These are phyloP conservation scores for Colossoma macropomum DNA, from an alignment of 2,113 vertebrate genomes.

Conservation along the genomic window DNA sequence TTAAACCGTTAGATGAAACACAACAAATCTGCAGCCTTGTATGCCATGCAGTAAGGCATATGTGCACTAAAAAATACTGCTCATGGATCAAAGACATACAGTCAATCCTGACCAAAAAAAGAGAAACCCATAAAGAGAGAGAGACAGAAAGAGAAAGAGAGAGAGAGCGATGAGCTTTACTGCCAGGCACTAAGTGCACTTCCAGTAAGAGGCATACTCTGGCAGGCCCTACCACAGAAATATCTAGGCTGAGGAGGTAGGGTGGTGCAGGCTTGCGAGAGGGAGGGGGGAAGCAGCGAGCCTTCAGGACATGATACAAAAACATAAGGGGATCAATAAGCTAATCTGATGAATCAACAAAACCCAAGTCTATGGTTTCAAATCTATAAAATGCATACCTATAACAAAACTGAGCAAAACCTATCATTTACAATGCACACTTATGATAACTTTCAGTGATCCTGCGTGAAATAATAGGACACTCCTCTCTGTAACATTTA, in stretches of 20 bases:
- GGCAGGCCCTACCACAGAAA: conserved; percentile 56
- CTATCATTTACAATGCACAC: not conserved
- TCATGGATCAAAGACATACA: conserved; percentile 10
- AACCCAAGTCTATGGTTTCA: not conserved
- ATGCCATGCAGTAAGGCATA: not conserved
- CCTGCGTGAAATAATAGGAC: not conserved
- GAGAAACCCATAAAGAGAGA: conserved; percentile 33
- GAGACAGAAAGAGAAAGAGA: conserved; percentile 40
- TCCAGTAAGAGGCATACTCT: conserved; percentile 58
- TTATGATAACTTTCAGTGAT: not conserved
- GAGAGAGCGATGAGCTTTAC: conserved; percentile 27
- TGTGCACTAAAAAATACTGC: not conserved
- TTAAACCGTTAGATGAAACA: not conserved
- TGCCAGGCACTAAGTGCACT: conserved; percentile 58
- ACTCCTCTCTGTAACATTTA: not conserved
- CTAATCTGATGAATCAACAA: conserved; percentile 49
- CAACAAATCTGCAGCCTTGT: conserved; percentile 4
- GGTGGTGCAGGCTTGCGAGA: not conserved
- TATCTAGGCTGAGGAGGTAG: conserved; percentile 46
- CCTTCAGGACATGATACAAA: conserved; percentile 33
- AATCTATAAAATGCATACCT: not conserved
- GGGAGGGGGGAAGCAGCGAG: conserved; percentile 17
- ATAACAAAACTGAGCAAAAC: too few species aligned
- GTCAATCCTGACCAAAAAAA: conserved; percentile 29
- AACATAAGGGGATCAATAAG: conserved; percentile 36